phyloP scores from a whole-genome alignment of 2,113 vertebrate genomes.

The Accipiter virgatus region DNA sequence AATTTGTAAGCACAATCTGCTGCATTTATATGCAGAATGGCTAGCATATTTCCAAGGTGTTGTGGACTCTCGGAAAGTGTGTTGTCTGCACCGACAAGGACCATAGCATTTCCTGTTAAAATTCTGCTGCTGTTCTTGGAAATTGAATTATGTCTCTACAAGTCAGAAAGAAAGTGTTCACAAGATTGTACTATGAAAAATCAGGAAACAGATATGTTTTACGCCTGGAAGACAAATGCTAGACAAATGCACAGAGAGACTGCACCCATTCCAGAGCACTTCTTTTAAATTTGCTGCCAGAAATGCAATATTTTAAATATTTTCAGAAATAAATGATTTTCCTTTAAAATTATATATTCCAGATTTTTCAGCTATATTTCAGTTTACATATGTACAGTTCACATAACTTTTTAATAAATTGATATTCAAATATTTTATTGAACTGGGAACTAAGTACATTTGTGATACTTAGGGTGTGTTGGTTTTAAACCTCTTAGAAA shows the following conservation, averaged over 20 bases:
- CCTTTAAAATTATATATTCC: constrained; percentile 73
- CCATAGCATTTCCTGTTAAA: constrained; percentile 18
- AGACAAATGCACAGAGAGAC: constrained; percentile 43
- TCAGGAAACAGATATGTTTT: constrained; percentile 43
- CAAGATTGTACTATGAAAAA: constrained; percentile 56
- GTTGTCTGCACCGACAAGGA: constrained; percentile 57
- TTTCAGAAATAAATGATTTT: constrained; percentile 71
- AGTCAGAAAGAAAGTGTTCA: constrained; percentile 50
- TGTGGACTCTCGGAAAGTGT: constrained; percentile 44
- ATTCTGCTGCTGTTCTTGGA: constrained; percentile 51
- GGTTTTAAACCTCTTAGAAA: constrained; percentile 35
- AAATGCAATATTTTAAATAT: constrained; percentile 78
- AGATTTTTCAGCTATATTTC: constrained; percentile 71
- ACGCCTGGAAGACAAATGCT: constrained; percentile 16
- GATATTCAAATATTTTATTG: constrained; percentile 72
- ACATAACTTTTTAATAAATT: constrained; percentile 76
- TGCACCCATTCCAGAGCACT: constrained; percentile 60
- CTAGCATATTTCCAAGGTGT: constrained; percentile 55
- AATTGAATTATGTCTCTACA: constrained; percentile 34
- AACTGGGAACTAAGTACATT: constrained; percentile 60
- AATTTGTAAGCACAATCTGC: constrained; percentile 55
- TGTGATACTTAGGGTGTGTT: constrained; percentile 42
- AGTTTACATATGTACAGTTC: constrained; percentile 71
- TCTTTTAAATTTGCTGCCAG: constrained; percentile 65
- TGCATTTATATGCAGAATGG: constrained; percentile 65